Conservation (phyloP, 2,797 vertebrate genomes). For the Leucoraja ocellata region DNA sequence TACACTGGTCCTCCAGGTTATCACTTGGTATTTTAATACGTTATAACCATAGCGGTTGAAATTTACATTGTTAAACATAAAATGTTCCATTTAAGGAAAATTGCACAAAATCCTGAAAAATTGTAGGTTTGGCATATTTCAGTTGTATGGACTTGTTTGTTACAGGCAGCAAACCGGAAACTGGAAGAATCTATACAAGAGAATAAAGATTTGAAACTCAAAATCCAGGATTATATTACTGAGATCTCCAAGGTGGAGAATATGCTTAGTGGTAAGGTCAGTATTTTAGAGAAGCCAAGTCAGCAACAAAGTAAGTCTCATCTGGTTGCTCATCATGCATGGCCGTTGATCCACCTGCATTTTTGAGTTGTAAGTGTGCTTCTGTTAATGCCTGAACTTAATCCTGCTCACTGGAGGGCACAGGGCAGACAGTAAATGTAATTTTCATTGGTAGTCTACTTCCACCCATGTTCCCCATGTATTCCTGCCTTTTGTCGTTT, state of each 20-base stretch:
- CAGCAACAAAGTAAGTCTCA: background rate
- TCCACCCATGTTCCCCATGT: background rate
- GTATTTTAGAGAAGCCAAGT: slow-evolving; percentile 35
- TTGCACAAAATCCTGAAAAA: fast-evolving
- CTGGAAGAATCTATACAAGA: slow-evolving; percentile 54
- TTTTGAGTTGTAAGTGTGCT: background rate
- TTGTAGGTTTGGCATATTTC: slow-evolving; percentile 9
- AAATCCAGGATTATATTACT: slow-evolving; percentile 55
- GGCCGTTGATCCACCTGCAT: background rate
- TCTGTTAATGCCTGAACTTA: background rate
- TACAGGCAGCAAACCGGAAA: slow-evolving; percentile 56
- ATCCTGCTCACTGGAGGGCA: background rate
- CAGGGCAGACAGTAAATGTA: background rate
- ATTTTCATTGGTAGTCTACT: background rate
- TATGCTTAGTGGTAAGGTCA: slow-evolving; percentile 58
- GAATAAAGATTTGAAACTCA: slow-evolving; percentile 55
- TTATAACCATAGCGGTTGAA: background rate
- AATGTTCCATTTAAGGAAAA: background rate
- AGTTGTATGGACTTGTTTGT: slow-evolving; percentile 33
- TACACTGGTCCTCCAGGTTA: background rate
- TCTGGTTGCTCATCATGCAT: background rate
- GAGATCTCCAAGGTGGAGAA: slow-evolving; percentile 56
- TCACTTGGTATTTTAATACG: too few species aligned
- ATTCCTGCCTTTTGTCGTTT: background rate
- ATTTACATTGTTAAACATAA: background rate